These are phyloP conservation scores for Oreotrochilus melanogaster DNA, from an alignment of 2,113 vertebrate genomes.

Conservation along the genomic window DNA sequence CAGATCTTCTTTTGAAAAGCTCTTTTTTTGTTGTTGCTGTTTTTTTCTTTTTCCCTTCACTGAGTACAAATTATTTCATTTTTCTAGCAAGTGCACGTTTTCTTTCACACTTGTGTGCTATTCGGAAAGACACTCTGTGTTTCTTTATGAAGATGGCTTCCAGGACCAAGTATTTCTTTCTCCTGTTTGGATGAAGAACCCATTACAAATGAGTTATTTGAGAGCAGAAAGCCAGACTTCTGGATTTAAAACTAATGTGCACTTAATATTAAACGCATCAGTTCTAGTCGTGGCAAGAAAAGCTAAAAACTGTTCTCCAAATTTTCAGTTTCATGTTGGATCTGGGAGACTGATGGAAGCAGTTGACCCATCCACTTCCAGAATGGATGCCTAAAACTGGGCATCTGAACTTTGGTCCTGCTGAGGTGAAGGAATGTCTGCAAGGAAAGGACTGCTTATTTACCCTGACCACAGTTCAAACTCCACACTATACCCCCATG, in stretches of 20 bases:
- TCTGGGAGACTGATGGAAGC: not conserved
- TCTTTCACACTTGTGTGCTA: constrained; percentile 63
- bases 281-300: constrained; percentile 4
- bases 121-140: constrained; percentile 58
- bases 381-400: not conserved
- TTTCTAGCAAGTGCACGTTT: constrained; percentile 63
- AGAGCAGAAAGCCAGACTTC: constrained; percentile 40
- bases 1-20: constrained; percentile 75
- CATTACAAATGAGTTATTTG: constrained; percentile 38
- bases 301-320: not conserved
- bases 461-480: not conserved
- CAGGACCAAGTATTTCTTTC: constrained; percentile 38
- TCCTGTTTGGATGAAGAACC: constrained; percentile 37
- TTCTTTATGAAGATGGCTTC: constrained; percentile 43
- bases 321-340: not conserved
- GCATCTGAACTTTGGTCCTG: not conserved
- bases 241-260: not conserved
- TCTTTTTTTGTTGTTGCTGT: not conserved
- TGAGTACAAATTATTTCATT: constrained; percentile 71
- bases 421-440: not conserved
- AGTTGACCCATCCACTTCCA: not conserved
- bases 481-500: rapidly evolving
- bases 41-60: constrained; percentile 15
- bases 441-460: not conserved
- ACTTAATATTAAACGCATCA: not conserved